Conservation (phyloP, 2,888 invertebrate genomes). For the Digitonthophagus gazella region DNA sequence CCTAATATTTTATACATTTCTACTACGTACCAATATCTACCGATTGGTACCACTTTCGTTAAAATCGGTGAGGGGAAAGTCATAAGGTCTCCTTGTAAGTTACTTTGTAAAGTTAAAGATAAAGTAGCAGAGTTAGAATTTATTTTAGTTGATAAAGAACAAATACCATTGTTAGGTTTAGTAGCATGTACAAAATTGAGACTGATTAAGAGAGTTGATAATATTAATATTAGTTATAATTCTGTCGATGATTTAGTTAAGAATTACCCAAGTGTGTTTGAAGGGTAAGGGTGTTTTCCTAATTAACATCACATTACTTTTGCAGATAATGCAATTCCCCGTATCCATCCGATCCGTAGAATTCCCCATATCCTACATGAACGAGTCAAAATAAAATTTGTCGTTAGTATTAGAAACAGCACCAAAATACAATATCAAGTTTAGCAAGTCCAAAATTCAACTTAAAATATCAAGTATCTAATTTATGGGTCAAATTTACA, state of each 20-base stretch:
- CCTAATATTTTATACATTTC: no score
- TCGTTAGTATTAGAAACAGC: conserved; percentile 36
- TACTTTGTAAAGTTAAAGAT: background rate
- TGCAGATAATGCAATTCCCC: background rate
- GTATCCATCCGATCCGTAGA: background rate
- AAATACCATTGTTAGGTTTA: background rate
- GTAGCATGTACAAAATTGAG: conserved; percentile 1
- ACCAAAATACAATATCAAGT: conserved; percentile 35
- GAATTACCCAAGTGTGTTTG: background rate
- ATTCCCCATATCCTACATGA: background rate
- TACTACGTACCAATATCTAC: no score
- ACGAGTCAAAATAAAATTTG: background rate
- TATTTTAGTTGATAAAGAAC: background rate
- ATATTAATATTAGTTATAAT: background rate
- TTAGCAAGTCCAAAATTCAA: conserved; percentile 38
- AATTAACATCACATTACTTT: conserved; percentile 7
- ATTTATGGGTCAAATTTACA: conserved; percentile 36
- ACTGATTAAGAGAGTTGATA: background rate
- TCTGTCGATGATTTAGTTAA: conserved; percentile 10
- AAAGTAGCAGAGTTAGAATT: background rate
- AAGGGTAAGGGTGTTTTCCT: conserved; percentile 6
- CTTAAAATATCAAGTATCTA: conserved; percentile 34
- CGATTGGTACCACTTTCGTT: no score
- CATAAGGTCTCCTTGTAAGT: no score
- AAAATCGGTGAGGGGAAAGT: no score